Base-by-base conservation (phyloP, 2,113 vertebrate species). In the Sapajus apella region DNA sequence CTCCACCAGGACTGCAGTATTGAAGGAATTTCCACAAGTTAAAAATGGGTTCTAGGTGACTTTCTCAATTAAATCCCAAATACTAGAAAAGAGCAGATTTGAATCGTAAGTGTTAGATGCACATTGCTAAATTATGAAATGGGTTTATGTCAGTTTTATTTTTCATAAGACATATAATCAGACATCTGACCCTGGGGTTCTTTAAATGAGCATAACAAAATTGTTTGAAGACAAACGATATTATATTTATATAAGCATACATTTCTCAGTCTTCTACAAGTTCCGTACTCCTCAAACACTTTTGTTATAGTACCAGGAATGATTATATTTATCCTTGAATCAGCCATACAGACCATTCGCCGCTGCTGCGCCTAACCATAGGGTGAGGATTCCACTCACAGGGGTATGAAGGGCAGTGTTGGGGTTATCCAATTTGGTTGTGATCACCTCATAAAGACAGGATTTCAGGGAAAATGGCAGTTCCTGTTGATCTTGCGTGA, bases 51-150 rank as follows among this genome's bases (percentile, higher is more conserved):
- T 58, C 5, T 79, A 20, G 32, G 7, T 4, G 25, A 52, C 56
- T 75, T 95, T 85, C 55, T 94, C 56, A 92, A 0, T 43, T 32
- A 27, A 91, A 91, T 11, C 12, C 43, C 32, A 61, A 21, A 10
- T 79, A n/a, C 52, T 40, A 96, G 66, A 70, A 97, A 95, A 95
- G 27, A 96, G 8, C 27, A 77, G 27, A 55, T 77, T 17, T 17
- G 10, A 90, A 11, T 30, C 4, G 1, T 61, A 12, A 85, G 55
- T 43, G 6, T 95, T 73, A 84, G 45, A 12, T 64, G 8, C 23
- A 83, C 20, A 11, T 87, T 92, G 73, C 35, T 95, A 86, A 91
- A 43, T 87, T 12, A 90, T 93, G n/a, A 76, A 40, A 12, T 12
- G 70, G 5, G 5, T 32, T 52, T 83, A n/a, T 79, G 23, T 73